Base-by-base conservation (phyloP, 2,113 vertebrate species). In the Terrapene triunguis region DNA sequence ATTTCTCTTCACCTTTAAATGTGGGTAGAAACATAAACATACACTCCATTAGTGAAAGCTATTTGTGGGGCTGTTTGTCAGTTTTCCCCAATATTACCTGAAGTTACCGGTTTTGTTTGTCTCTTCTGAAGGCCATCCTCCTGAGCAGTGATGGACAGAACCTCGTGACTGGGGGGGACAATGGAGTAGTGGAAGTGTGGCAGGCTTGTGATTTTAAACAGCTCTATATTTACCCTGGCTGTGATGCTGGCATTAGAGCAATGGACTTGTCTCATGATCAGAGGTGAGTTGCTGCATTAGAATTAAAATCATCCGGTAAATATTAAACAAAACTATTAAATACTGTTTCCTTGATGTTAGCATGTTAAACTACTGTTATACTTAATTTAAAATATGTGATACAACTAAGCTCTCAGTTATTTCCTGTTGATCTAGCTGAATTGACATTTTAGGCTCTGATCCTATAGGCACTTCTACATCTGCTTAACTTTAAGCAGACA, bases 241-340 rank as follows among this genome's bases (percentile, higher is more conserved):
- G 99, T 95, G 99, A 99, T 94, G 99, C 99, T 59, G 99, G 99
- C 95, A 99, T 99, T 96, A 99, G 99, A 87, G 99, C 99, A 59
- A 99, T 99, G 99, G 99, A 99, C 98, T 98, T 99, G 76, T 99
- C 99, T 94, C 99, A 99, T 85, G 99, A 99, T 98, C 99, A 99
- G 99, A 99, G 99, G 99, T 99, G 96, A 98, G 96, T 86, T 29
- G 5, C 27, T 4, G 4, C 21, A 5, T 86, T 74, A 4, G 59
- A 10, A 0, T 78, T 81, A 89, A 35, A 83, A 59, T 85, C 78
- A 91, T 3, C 51, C 5, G 19, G 2, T 76, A 57, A 86, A 79
- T 32, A 4, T 4, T 84, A 84, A 89, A 95, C 38, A 76, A 59
- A 48, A 90, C 13, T 9, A 78, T 6, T 25, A 79, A 84, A 1